phyloP scores from a whole-genome alignment of 2,797 vertebrate species.

The Pangasius macronema region DNA sequence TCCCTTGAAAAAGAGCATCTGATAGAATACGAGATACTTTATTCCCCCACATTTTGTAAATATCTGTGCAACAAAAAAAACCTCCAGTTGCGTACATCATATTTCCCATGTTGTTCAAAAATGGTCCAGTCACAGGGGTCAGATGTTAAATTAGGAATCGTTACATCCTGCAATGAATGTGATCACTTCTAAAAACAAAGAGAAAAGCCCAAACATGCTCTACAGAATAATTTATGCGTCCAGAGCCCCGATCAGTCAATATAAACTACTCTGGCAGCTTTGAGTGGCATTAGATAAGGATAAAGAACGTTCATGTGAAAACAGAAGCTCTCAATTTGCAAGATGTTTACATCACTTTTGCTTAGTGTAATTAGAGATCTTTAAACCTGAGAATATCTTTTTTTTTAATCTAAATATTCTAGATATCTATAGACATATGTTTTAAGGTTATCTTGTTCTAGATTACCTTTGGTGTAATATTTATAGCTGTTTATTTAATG shows the following conservation, averaged over 20 bases:
- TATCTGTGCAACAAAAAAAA: constrained; percentile 34
- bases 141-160: background rate
- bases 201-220: background rate
- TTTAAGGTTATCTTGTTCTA: constrained; percentile 1
- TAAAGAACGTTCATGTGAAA: background rate
- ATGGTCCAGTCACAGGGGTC: background rate
- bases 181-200: constrained; percentile 7
- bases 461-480: background rate
- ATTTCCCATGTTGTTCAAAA: background rate
- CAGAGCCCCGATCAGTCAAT: background rate
- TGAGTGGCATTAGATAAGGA: background rate
- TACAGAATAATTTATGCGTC: background rate
- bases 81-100: background rate
- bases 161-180: background rate
- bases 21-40: constrained; percentile 35
- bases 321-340: background rate
- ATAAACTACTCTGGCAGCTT: background rate
- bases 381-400: constrained; percentile 31
- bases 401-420: background rate
- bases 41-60: constrained; percentile 33
- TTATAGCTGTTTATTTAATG: background rate
- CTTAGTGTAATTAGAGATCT: background rate
- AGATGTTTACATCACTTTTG: background rate
- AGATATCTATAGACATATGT: background rate
- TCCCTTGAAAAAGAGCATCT: constrained; percentile 18